Evolutionary conservation across 2,888 invertebrate genomes (phyloP).

Genomic region (Cylloceria caligata): DNA sequence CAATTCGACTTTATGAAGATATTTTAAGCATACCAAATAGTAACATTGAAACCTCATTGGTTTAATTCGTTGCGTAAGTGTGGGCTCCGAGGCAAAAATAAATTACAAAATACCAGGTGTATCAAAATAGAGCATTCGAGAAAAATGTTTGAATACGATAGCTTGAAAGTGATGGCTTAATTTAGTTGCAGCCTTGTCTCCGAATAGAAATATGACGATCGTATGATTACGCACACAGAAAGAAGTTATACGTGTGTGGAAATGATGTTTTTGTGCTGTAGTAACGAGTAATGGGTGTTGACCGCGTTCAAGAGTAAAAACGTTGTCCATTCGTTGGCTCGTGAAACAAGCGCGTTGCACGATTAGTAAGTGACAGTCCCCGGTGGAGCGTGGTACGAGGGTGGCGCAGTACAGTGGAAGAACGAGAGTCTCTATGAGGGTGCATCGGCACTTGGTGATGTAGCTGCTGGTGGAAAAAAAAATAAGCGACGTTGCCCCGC

Average conservation of each 20-base stretch:
- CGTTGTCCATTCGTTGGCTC: constrained; percentile 24
- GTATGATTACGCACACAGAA: constrained; percentile 50
- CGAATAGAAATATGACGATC: constrained; percentile 58
- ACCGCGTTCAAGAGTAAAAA: constrained; percentile 49
- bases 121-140: too few relatives aligned
- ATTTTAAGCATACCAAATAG: too few relatives aligned
- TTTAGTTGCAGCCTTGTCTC: constrained; percentile 43
- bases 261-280: constrained; percentile 17
- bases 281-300: constrained; percentile 46
- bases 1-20: too few relatives aligned
- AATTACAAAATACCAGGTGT: too few relatives aligned
- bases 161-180: constrained; percentile 24
- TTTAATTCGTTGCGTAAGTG: too few relatives aligned
- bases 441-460: background rate
- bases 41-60: too few relatives aligned
- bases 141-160: background rate
- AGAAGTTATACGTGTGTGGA: constrained; percentile 29
- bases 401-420: background rate
- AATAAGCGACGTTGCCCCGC: constrained; percentile 68
- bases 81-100: too few relatives aligned
- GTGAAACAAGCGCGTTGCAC: constrained; percentile 39
- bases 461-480: constrained; percentile 52
- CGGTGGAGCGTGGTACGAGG: background rate
- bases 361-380: constrained; percentile 54
- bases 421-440: background rate